Conservation (phyloP, 2,888 invertebrate species). For the Sesamia inferens region DNA sequence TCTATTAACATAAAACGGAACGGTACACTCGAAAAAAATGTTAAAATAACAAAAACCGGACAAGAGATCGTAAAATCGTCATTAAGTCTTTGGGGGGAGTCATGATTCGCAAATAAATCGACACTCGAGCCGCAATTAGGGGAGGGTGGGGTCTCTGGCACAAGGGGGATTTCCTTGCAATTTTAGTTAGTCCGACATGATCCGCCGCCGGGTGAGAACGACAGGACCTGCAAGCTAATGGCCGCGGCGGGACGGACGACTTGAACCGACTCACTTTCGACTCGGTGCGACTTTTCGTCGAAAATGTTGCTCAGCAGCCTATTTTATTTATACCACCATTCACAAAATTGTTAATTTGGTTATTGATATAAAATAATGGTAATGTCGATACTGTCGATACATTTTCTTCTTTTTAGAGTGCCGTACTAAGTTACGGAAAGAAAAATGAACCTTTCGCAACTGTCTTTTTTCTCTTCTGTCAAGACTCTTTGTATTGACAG, state of each 20-base stretch:
- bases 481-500: too few relatives aligned
- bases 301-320: background rate
- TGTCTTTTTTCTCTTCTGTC: too few relatives aligned
- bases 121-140: constrained; percentile 85
- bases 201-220: constrained; percentile 81
- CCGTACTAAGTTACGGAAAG: too few relatives aligned
- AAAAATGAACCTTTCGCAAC: too few relatives aligned
- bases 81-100: constrained; percentile 71
- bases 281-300: constrained; percentile 20
- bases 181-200: constrained; percentile 88
- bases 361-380: background rate
- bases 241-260: constrained; percentile 52
- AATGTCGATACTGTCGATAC: background rate
- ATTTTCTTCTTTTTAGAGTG: background rate
- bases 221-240: constrained; percentile 85
- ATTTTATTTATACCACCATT: background rate
- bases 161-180: constrained; percentile 86
- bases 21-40: constrained; percentile 51
- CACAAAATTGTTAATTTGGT: background rate
- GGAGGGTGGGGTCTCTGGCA: constrained; percentile 71
- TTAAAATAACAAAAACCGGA: constrained; percentile 62
- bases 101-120: constrained; percentile 87
- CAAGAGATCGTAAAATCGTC: constrained; percentile 70
- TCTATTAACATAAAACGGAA: constrained; percentile 46
- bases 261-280: constrained; percentile 33